Base-by-base conservation (phyloP, 1,140 invertebrate genomes). In the Atopsyche davidsoni region DNA sequence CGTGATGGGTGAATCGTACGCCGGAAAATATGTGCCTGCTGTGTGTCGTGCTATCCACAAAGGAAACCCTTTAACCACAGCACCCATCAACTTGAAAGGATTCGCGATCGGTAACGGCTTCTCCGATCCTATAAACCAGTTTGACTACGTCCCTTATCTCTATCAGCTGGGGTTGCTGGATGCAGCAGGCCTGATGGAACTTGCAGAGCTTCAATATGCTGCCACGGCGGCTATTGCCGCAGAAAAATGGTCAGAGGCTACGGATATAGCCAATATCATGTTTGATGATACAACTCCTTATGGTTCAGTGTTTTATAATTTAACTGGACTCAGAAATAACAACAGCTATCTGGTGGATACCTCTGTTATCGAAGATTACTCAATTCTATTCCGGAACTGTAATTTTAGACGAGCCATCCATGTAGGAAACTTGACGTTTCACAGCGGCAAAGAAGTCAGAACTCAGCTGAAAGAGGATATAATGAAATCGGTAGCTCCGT, bases 1-100 rank as follows among this genome's bases (percentile, higher is more conserved):
- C 69, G 78, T 92, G 0, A 85, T 85, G 2, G 91, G 90, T 1
- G 89, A 94, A 70, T 92, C 89, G 9, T 94, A 93, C 68, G 90
- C 78, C 9, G 89, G 89, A 3, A 86, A 86, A 62, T 91, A 91
- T 73, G 81, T 90, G 0, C 88, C 89, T n/a, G 81, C 86, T 0
- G 63, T 89, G 11, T 79, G 80, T 0, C 79, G 87, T 61, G 81
- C 82, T 13, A 91, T 92, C 39, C 82, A 90, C 61, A 73, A 77
- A 28, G 79, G 71, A 32, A 78, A 66, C 58, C 68, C 53, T 42
- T 55, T 53, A 24, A 73, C 80, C 7, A 63, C 75, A 43, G 57
- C 72, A 4, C 80, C 79, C 50, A 80, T 84, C 3, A 83, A 84
- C 56, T 61, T 87, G 0, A 79, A 82, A 67, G 85, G 85, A 22